These are phyloP conservation scores for Dolichoris vasculosae DNA, from an alignment of 1,140 invertebrate species.

Conservation along the genomic window DNA sequence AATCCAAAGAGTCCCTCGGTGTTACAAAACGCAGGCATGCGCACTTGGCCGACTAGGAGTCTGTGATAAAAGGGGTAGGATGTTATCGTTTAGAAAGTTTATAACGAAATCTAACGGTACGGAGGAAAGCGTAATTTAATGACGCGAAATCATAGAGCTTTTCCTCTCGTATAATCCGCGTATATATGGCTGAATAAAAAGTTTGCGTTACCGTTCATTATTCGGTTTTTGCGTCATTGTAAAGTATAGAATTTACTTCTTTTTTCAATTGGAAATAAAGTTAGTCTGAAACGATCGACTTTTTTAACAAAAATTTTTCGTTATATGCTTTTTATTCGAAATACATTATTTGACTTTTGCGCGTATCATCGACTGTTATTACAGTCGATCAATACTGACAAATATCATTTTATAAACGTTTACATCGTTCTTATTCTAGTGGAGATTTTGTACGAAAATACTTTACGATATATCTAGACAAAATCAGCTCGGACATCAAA, in stretches of 20 bases:
- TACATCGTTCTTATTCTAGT: too few relatives aligned
- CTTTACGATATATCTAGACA: too few relatives aligned
- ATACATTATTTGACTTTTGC: too few relatives aligned
- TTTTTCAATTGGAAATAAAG: not conserved
- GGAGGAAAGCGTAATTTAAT: too few relatives aligned
- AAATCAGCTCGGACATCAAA: too few relatives aligned
- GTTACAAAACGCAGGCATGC: slow-evolving; percentile 85
- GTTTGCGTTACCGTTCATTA: not conserved
- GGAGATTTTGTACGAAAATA: too few relatives aligned
- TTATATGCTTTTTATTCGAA: too few relatives aligned
- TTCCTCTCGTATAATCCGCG: not conserved
- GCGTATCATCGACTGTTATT: too few relatives aligned
- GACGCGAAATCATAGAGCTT: too few relatives aligned
- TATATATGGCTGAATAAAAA: not conserved
- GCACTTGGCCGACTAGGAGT: slow-evolving; percentile 84
- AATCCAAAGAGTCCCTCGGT: slow-evolving; percentile 87
- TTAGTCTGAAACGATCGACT: not conserved
- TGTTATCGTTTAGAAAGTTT: not conserved
- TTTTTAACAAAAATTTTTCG: too few relatives aligned
- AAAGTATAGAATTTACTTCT: not conserved
- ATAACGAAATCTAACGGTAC: not conserved
- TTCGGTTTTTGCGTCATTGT: not conserved
- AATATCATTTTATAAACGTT: too few relatives aligned
- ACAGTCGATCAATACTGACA: too few relatives aligned
- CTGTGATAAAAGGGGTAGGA: slow-evolving; percentile 59